A percentile compares a stretch with the other conserved stretches of the same genome.
These are phyloP conservation scores for Steinernema scapterisci DNA, from an alignment of 2,888 invertebrate genomes.

Conservation along the genomic window DNA sequence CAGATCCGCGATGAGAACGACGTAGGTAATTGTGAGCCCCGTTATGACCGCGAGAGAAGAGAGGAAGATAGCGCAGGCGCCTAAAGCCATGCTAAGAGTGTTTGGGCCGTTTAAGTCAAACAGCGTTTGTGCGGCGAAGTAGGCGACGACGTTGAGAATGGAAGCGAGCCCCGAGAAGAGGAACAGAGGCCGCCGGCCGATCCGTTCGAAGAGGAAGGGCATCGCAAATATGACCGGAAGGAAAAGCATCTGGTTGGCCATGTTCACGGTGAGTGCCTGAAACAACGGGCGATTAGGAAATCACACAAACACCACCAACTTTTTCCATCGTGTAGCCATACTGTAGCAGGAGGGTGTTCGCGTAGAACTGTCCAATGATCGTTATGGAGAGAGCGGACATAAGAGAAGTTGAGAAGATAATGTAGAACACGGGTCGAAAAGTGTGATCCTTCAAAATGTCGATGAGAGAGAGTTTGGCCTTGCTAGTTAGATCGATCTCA, in stretches of 20 bases:
- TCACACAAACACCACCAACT: neutral
- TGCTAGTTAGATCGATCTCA: neutral
- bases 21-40: constrained; percentile 16
- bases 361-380: neutral
- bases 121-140: neutral
- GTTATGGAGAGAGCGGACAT: neutral
- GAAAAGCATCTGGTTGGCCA: neutral
- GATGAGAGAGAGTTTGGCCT: neutral
- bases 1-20: constrained; percentile 23
- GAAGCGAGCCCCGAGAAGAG: constrained; percentile 1
- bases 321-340: neutral
- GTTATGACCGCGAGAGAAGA: constrained; percentile 23
- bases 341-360: neutral
- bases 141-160: neutral
- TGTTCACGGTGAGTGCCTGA: neutral
- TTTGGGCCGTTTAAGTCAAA: neutral
- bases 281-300: neutral
- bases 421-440: neutral
- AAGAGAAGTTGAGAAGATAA: neutral
- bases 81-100: neutral
- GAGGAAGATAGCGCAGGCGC: constrained; percentile 5
- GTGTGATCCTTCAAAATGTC: neutral
- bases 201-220: constrained; percentile 13
- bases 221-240: neutral
- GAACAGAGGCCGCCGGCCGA: constrained; percentile 1